Conservation (phyloP, 2,797 vertebrate genomes). For the Cyprinodon diabolis region DNA sequence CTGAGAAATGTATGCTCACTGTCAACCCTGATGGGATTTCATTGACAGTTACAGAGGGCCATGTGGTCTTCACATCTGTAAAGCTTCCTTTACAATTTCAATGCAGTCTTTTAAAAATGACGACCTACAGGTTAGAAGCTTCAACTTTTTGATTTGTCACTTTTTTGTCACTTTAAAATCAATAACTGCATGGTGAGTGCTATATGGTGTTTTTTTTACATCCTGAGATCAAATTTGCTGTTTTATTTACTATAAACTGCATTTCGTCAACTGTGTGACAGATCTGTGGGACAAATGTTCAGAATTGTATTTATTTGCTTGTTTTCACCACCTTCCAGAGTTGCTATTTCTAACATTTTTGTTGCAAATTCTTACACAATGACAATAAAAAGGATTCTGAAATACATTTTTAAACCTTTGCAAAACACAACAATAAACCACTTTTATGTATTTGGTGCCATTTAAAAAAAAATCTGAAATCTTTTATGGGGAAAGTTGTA, state of each 20-base stretch:
- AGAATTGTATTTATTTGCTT: background rate
- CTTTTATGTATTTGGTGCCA: background rate
- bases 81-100: constrained; percentile 11
- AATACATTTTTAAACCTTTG: background rate
- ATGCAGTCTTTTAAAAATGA: background rate
- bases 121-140: background rate
- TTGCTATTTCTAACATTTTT: no score
- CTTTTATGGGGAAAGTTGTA: background rate
- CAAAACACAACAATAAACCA: background rate
- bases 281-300: background rate
- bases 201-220: background rate
- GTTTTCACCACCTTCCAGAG: no score
- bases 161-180: background rate
- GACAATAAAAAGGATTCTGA: no score
- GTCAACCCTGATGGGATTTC: constrained; percentile 48
- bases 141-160: background rate
- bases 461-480: background rate
- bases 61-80: constrained; percentile 28
- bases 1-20: constrained; percentile 40
- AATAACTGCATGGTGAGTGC: background rate
- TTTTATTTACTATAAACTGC: background rate
- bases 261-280: background rate
- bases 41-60: constrained; percentile 58
- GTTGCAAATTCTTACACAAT: no score
- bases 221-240: background rate